These are phyloP conservation scores for Channa argus DNA, from an alignment of 2,113 vertebrate species.

Conservation along the genomic window DNA sequence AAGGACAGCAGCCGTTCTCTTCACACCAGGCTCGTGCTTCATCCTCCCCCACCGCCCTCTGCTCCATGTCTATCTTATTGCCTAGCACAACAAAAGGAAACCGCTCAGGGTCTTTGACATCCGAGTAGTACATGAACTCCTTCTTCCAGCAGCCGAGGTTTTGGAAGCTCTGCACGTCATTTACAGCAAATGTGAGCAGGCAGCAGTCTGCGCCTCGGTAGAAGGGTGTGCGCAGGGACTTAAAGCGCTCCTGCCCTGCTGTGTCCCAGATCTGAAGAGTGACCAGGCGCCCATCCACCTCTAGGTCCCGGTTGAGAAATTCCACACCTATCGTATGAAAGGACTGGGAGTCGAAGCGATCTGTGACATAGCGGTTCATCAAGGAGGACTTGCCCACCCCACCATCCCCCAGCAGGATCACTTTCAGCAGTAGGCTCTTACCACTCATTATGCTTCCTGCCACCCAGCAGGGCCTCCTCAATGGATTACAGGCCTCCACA, in stretches of 20 bases:
- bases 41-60: constrained; percentile 89
- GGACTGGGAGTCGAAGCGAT: constrained; percentile 97
- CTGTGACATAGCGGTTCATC: constrained; percentile 98
- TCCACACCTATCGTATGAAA: constrained; percentile 99
- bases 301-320: constrained; percentile 96
- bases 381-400: constrained; percentile 97
- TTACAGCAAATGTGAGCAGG: constrained; percentile 96
- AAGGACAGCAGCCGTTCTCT: constrained; percentile 92
- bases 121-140: constrained; percentile 96
- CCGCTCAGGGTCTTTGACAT: constrained; percentile 91
- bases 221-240: constrained; percentile 96
- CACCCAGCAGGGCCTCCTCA: constrained; percentile 54
- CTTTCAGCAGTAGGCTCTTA: constrained; percentile 95
- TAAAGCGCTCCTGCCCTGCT: constrained; percentile 96
- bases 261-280: constrained; percentile 99
- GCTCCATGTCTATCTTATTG: constrained; percentile 94
- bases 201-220: constrained; percentile 98
- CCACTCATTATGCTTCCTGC: constrained; percentile 88
- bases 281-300: constrained; percentile 94
- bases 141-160: constrained; percentile 96
- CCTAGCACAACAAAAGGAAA: constrained; percentile 97
- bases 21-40: constrained; percentile 94
- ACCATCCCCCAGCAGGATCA: constrained; percentile 95
- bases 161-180: constrained; percentile 95
- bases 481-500: constrained; percentile 49